Evolutionary conservation across 2,797 vertebrate species (phyloP), one percentile per base, ranked within the genome.

Genomic region (Sardinella longiceps): DNA sequence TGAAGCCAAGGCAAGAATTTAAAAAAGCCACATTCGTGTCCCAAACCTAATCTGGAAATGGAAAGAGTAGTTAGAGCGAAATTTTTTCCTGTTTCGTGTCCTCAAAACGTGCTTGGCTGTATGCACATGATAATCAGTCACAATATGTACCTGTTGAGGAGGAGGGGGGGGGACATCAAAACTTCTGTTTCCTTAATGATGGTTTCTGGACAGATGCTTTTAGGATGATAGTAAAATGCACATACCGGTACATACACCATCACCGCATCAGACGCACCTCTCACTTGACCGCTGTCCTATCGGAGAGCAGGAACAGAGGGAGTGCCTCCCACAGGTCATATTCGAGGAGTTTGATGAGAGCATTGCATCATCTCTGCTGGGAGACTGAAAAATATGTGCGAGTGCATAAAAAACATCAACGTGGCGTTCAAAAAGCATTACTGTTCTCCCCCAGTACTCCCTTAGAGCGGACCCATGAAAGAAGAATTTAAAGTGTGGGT

Each of bases 321-420:
- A 51, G 84, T n/a, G 43, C 15, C n/a, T 82, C 83, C 70, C 43
- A 10, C 30, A 80, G 86, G 83, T 84, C 83, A 82, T 23, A 77
- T 6, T 43, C 37, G 43, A 20, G 45, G 70, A 1, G 70, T 60
- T 56, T 56, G 70, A 33, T 51, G 53, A 80, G 80, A 80, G 45
- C 33, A 66, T 82, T 80, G 60, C 51, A 30, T 85, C 86, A 83
- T 85, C 60, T 85, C 81, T 85, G 81, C 50, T 81, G 53, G 58
- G 45, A 83, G 83, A 86, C 81, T 66, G 63, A 70, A 70, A 70
- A 70, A 70, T 66, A 70, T 70, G 70, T 5, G 15, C 43, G 70
- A 39, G 18, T 33, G 33, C 20, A 43, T 39, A 77, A 77, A 77
- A 77, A 77, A 5, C 70, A 39, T 39, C 33, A 43, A 39, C 20